These are phyloP conservation scores for Anoplolepis gracilipes DNA, from an alignment of 1,140 invertebrate species.

Conservation along the genomic window DNA sequence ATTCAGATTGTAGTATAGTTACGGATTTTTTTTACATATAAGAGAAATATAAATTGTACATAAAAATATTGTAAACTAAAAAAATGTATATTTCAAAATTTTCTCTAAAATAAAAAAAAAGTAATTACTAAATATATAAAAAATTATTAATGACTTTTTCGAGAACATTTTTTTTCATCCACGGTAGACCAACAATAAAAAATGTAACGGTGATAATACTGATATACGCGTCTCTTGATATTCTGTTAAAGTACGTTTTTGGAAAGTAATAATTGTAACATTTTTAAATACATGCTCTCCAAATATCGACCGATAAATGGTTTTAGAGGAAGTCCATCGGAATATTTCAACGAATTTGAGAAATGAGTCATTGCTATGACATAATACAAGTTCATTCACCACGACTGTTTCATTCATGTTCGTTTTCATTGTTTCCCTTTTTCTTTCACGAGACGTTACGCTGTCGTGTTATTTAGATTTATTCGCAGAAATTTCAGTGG, in stretches of 20 bases:
- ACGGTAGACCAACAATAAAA: background rate
- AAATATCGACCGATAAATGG: background rate
- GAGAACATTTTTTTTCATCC: background rate
- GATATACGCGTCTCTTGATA: background rate
- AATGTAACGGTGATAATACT: background rate
- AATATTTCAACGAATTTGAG: background rate
- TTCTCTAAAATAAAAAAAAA: too few relatives aligned
- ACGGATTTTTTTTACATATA: background rate
- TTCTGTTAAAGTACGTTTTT: background rate
- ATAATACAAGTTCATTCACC: slow-evolving; percentile 35
- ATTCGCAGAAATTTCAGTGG: slow-evolving; percentile 53
- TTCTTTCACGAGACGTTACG: background rate
- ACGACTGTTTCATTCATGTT: slow-evolving; percentile 41
- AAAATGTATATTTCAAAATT: background rate
- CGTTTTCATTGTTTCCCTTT: background rate
- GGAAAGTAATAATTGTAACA: background rate
- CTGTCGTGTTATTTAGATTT: slow-evolving; percentile 20
- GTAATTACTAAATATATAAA: too few relatives aligned
- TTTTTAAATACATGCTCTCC: background rate
- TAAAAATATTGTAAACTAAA: background rate
- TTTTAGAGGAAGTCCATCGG: background rate
- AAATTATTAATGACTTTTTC: background rate
- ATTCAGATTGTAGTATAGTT: background rate
- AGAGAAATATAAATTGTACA: background rate
- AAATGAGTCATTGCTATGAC: background rate